These are phyloP conservation scores for Eledona agricola DNA, from an alignment of 2,888 invertebrate genomes.

Conservation along the genomic window DNA sequence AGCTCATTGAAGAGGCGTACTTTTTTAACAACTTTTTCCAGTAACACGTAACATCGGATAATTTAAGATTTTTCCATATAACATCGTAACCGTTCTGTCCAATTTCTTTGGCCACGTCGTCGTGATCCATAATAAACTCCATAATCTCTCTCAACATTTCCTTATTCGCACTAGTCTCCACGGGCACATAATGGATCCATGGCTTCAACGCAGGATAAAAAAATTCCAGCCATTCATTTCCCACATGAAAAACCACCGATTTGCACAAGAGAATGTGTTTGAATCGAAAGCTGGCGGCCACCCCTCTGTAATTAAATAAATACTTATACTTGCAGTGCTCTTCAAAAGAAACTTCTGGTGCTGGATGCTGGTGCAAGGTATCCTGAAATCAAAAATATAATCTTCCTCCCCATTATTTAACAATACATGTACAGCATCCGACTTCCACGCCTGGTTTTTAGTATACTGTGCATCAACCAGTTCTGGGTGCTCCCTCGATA, in stretches of 20 bases:
- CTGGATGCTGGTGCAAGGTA: slow-evolving; percentile 84
- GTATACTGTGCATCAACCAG: slow-evolving; percentile 94
- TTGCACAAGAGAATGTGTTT: slow-evolving; percentile 94
- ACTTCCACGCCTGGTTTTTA: slow-evolving; percentile 99
- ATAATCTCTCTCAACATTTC: slow-evolving; percentile 77
- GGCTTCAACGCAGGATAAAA: slow-evolving; percentile 91
- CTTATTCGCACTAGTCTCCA: slow-evolving; percentile 71
- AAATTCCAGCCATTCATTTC: slow-evolving; percentile 94
- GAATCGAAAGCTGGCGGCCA: slow-evolving; percentile 96
- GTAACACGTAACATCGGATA: slow-evolving; percentile 86
- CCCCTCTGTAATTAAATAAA: slow-evolving; percentile 95
- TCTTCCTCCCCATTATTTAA: not conserved
- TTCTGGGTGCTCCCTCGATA: slow-evolving; percentile 79
- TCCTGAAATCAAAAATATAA: slow-evolving; percentile 68
- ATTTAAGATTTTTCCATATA: slow-evolving; percentile 82
- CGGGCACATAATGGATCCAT: slow-evolving; percentile 95
- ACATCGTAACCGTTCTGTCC: slow-evolving; percentile 84
- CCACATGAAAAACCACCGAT: slow-evolving; percentile 93
- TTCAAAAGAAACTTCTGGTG: slow-evolving; percentile 86
- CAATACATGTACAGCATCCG: slow-evolving; percentile 71
- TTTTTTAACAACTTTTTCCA: slow-evolving; percentile 81
- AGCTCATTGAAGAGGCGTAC: slow-evolving; percentile 79
- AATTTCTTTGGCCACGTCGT: slow-evolving; percentile 77
- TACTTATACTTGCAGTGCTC: slow-evolving; percentile 94
- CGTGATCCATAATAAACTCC: slow-evolving; percentile 79